A percentile compares a stretch with the other conserved stretches of the same genome.
Evolutionary conservation across 2,888 invertebrate species (phyloP).

Genomic region (Philhelius pedissequus): DNA sequence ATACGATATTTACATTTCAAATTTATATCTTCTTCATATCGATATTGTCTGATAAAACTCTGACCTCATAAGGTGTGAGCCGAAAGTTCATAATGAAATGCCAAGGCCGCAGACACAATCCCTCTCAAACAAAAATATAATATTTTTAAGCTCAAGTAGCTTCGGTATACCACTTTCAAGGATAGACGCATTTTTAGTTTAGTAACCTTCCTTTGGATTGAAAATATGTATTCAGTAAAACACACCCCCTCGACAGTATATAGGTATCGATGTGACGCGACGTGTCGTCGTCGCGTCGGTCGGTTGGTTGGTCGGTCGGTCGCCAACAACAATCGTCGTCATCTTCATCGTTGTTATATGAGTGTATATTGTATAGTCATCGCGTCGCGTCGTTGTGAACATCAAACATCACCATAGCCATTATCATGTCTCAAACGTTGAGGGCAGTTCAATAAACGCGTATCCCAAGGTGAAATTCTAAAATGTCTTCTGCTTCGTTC

Average conservation of each 20-base stretch:
- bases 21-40: neutral
- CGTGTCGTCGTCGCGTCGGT: neutral
- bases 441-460: slow-evolving; percentile 67
- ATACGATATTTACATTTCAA: neutral
- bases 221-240: slow-evolving; percentile 9
- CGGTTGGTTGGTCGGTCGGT: neutral
- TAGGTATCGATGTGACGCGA: too few relatives aligned
- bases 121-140: slow-evolving; percentile 23
- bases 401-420: slow-evolving; percentile 65
- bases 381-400: slow-evolving; percentile 19
- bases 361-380: neutral
- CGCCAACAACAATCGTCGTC: neutral
- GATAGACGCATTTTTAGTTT: slow-evolving; percentile 58
- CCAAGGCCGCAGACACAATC: slow-evolving; percentile 6
- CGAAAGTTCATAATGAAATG: slow-evolving; percentile 9
- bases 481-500: slow-evolving; percentile 64
- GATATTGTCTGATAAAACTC: neutral
- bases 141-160: slow-evolving; percentile 28
- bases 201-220: slow-evolving; percentile 53
- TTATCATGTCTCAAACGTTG: slow-evolving; percentile 68
- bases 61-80: slow-evolving; percentile 18
- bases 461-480: slow-evolving; percentile 67
- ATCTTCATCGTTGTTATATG: neutral
- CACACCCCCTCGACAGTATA: slow-evolving; percentile 12
- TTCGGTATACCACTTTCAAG: slow-evolving; percentile 24